Conservation (phyloP, 2,113 vertebrate species). For the Ictidomys tridecemlineatus region DNA sequence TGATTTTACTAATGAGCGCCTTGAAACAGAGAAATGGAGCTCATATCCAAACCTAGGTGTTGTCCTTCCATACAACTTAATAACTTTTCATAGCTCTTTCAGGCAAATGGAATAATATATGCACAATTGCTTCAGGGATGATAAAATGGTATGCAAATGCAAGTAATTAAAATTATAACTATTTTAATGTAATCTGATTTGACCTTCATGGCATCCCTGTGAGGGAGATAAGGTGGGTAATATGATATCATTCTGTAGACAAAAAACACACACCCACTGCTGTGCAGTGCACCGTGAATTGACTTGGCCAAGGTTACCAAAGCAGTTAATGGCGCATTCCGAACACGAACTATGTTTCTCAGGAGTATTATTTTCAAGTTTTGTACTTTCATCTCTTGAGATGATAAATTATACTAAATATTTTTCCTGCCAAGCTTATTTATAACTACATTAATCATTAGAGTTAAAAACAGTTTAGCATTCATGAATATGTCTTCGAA, state of each 20-base stretch:
- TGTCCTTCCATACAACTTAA: background rate
- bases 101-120: conserved; percentile 68
- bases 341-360: background rate
- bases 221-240: conserved; percentile 25
- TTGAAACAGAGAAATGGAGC: background rate
- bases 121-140: conserved; percentile 37
- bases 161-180: conserved; percentile 70
- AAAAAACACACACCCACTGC: background rate
- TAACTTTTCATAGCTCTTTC: conserved; percentile 63
- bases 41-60: background rate
- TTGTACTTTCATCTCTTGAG: conserved; percentile 27
- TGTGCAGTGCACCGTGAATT: background rate
- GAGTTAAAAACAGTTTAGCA: conserved; percentile 31
- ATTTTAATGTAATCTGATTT: conserved; percentile 72
- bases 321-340: background rate
- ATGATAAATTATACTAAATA: conserved; percentile 19
- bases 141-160: conserved; percentile 70
- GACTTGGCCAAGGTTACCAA: conserved; percentile 45
- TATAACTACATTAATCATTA: conserved; percentile 54
- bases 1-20: background rate
- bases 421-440: conserved; percentile 56
- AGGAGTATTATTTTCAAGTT: conserved; percentile 26
- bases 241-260: background rate
- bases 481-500: background rate
- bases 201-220: conserved; percentile 51